Conservation (phyloP, 2,797 vertebrate species). For the Prionace glauca region DNA sequence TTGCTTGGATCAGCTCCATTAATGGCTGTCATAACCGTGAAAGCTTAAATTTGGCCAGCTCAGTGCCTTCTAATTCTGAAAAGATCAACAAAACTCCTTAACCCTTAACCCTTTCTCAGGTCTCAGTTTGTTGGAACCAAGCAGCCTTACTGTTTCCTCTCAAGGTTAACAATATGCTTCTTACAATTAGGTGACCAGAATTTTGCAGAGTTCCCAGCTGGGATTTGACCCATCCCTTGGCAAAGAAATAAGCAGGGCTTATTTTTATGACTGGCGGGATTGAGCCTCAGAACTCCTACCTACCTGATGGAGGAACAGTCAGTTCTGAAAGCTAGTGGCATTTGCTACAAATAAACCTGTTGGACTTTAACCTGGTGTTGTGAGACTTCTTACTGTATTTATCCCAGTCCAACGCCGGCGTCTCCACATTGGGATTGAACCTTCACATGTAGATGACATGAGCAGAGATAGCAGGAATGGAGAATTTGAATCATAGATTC, state of each 20-base stretch:
- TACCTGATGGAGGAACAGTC: too few species aligned
- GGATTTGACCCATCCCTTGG: neutral
- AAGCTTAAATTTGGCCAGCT: neutral
- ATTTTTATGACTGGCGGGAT: neutral
- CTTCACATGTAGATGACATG: too few species aligned
- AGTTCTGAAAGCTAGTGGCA: too few species aligned
- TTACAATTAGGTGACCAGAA: neutral
- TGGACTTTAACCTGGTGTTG: too few species aligned
- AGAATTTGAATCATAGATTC: too few species aligned
- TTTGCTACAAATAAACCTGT: too few species aligned
- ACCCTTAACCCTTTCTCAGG: neutral
- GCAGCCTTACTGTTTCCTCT: neutral
- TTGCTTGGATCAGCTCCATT: neutral
- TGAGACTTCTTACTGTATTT: too few species aligned
- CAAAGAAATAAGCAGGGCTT: neutral
- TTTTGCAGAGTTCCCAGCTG: neutral
- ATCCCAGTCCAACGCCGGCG: too few species aligned
- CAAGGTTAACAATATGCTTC: neutral
- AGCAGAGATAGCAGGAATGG: too few species aligned
- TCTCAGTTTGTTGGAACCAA: neutral
- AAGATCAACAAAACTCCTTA: neutral
- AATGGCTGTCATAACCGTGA: neutral
- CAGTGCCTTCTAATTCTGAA: neutral
- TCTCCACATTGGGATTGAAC: neutral
- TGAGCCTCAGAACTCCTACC: neutral